These are phyloP conservation scores for Cardiocondyla obscurior DNA, from an alignment of 1,140 invertebrate species.

Conservation along the genomic window DNA sequence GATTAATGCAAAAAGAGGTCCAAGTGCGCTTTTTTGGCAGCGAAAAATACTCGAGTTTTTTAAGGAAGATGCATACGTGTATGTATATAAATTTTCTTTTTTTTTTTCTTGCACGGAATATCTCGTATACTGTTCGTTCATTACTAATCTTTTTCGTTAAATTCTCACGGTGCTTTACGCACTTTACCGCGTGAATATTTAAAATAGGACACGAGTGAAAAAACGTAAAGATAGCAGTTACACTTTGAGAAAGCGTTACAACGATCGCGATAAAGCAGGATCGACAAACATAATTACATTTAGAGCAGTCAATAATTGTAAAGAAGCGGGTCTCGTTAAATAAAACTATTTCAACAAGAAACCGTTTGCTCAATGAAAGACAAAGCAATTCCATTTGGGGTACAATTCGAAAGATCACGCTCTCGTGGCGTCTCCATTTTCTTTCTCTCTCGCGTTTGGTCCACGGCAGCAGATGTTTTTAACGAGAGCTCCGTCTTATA, in stretches of 20 bases:
- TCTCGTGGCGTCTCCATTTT: conserved; percentile 17
- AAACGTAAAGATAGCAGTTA: neutral
- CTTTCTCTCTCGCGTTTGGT: conserved; percentile 21
- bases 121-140: neutral
- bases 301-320: neutral
- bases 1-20: conserved; percentile 53
- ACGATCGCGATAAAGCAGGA: neutral
- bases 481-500: conserved; percentile 63
- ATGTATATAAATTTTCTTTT: neutral
- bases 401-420: neutral
- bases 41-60: neutral
- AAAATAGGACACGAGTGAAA: neutral
- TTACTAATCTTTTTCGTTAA: neutral
- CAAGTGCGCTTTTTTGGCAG: conserved; percentile 13
- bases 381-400: conserved; percentile 23
- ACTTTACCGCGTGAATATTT: neutral
- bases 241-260: neutral
- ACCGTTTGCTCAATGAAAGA: conserved; percentile 15
- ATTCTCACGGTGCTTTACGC: neutral
- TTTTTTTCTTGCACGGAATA: neutral
- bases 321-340: conserved; percentile 3
- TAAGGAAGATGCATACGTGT: neutral
- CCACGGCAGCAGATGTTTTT: conserved; percentile 73
- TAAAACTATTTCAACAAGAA: conserved; percentile 3
- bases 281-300: neutral